Evolutionary conservation across 2,113 vertebrate genomes (phyloP).

Genomic region (Pelecanoides urinatrix): DNA sequence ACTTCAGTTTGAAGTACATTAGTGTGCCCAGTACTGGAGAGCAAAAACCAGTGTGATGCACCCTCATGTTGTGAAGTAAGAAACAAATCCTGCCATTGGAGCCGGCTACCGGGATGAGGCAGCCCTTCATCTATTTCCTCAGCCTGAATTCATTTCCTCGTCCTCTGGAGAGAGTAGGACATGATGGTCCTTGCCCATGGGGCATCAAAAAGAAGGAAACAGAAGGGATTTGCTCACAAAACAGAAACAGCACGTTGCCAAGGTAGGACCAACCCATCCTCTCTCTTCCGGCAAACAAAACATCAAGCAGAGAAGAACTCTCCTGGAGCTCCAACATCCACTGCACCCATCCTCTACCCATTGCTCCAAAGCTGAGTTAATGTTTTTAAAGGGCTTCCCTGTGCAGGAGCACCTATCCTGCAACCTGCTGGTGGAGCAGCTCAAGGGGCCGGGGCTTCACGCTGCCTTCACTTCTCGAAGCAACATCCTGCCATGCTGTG

Average conservation of each 20-base stretch:
- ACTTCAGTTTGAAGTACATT: not conserved
- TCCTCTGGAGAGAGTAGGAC: not conserved
- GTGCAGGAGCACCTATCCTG: not conserved
- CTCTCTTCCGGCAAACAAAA: not conserved
- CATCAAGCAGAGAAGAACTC: not conserved
- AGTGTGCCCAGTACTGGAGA: not conserved
- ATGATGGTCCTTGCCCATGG: not conserved
- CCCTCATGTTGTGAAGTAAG: rapidly evolving
- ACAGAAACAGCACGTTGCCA: not conserved
- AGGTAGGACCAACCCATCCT: not conserved
- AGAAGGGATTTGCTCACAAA: not conserved
- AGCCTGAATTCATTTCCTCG: not conserved
- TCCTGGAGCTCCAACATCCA: not conserved
- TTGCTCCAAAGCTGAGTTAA: not conserved
- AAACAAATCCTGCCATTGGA: not conserved
- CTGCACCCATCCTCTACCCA: not conserved
- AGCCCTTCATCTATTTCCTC: not conserved
- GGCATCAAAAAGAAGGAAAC: not conserved
- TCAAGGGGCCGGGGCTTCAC: rapidly evolving
- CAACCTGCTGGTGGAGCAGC: not conserved
- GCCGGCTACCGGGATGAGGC: not conserved
- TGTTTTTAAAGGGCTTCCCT: not conserved
- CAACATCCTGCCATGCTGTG: rapidly evolving
- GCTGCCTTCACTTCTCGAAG: rapidly evolving
- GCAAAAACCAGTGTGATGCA: not conserved